A percentile compares a stretch with the other conserved stretches of the same genome.
Evolutionary conservation across 53 echinoderm and acorn worm genomes (phyloP).

Genomic region (Antedon mediterranea): DNA sequence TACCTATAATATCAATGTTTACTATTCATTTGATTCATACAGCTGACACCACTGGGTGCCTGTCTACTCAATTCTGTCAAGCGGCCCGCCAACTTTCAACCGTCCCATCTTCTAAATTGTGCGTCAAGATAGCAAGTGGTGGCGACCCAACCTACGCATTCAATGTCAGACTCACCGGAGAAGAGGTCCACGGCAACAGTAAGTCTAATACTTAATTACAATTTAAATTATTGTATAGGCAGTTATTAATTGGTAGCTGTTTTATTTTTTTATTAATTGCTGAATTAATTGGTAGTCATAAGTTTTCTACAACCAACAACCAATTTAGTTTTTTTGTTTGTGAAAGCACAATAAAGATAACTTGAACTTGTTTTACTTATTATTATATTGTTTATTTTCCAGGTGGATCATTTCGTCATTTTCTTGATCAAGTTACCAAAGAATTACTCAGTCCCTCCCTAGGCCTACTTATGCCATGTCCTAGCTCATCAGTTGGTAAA

Average conservation of each 20-base stretch:
- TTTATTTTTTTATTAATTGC: too few species aligned
- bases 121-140: constrained; percentile 81
- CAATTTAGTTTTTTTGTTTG: too few species aligned
- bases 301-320: too few species aligned
- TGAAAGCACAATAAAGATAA: neutral
- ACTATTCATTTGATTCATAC: neutral
- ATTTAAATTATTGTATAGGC: too few species aligned
- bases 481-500: constrained; percentile 36
- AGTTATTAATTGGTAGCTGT: too few species aligned
- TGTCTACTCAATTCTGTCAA: constrained; percentile 56
- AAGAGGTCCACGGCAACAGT: constrained; percentile 87
- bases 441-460: constrained; percentile 58
- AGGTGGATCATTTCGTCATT: constrained; percentile 81
- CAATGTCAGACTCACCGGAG: constrained; percentile 65
- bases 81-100: constrained; percentile 54
- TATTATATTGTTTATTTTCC: neutral
- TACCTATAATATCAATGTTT: neutral
- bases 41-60: constrained; percentile 36
- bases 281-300: too few species aligned
- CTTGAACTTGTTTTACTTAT: neutral
- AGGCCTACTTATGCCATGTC: constrained; percentile 50
- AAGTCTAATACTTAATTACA: constrained; percentile 8
- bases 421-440: constrained; percentile 64
- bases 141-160: constrained; percentile 75
- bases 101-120: constrained; percentile 57